Base-by-base conservation (phyloP, 2,113 vertebrate genomes). In the Egretta garzetta region DNA sequence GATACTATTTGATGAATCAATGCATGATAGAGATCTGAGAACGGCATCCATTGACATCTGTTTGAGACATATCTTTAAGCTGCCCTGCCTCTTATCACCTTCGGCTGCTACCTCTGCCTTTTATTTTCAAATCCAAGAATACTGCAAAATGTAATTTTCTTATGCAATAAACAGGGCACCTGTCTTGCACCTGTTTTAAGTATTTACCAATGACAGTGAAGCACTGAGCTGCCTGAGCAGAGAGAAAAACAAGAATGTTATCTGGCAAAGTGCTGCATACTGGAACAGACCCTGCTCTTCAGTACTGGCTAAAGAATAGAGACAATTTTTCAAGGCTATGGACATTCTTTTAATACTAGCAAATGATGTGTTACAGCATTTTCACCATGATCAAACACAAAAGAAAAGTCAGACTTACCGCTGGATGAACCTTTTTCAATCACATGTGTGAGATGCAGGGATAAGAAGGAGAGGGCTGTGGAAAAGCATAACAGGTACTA, bases 341-440 rank as follows among this genome's bases (percentile, higher is more conserved):
- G 73, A 93, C 62, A 73, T 87, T 89, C 22, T 80, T 96, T 94
- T 92, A 90, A 76, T 66, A 32, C 19, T 66, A 89, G 73, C 70
- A 91, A 87, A 96, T 18, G 3, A 91, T 22, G 45, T 73, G 70
- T 49, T 84, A 68, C 52, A 94, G 86, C 62, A 47, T 90, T 95
- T 92, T 71, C 63, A 74, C 82, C 50, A 12, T 9, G 17, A 92
- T 86, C 92, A 86, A 70, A 77, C 47, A 67, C 28, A 66, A 82
- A 93, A 84, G 37, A 82, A 95, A 96, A 94, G 70, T 59, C 70
- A 76, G 80, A 93, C 91, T 96, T 96, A 97, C 94, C 91, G 3
- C 73, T 87, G 89, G 55, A 33, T 47, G 86, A 96, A 90, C 49
- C 53, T 67, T 90, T 84, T 64, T 70, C 49, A 56, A 49, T 64